These are phyloP conservation scores for Sphaerodactylus townsendi DNA, from an alignment of 2,113 vertebrate genomes.

Conservation along the genomic window DNA sequence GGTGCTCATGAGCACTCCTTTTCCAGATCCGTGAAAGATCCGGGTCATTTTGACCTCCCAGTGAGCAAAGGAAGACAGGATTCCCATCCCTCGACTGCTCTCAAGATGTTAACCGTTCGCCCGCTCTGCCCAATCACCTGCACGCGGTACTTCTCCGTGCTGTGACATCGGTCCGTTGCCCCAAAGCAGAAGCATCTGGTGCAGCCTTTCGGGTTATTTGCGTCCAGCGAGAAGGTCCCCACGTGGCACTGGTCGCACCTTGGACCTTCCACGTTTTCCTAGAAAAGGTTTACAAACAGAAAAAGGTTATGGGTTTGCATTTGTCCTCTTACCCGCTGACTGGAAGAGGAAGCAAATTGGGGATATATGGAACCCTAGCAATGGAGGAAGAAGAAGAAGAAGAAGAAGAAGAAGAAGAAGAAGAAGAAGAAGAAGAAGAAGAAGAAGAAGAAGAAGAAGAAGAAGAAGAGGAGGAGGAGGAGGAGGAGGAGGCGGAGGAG, in stretches of 20 bases:
- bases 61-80: background rate
- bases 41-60: background rate
- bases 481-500: no score
- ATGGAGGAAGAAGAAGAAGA: background rate
- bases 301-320: background rate
- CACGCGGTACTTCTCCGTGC: constrained; percentile 77
- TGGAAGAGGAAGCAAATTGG: background rate
- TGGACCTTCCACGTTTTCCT: constrained; percentile 92
- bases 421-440: no score
- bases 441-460: no score
- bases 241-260: constrained; percentile 90
- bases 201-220: constrained; percentile 92
- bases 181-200: constrained; percentile 98
- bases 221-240: constrained; percentile 91
- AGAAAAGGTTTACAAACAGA: background rate
- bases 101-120: background rate
- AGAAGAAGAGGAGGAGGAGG: no score
- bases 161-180: constrained; percentile 89
- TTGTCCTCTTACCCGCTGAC: background rate
- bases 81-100: background rate
- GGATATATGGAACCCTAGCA: background rate
- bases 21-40: background rate
- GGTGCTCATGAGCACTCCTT: background rate
- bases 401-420: no score
- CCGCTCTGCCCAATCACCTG: constrained; percentile 75